Conservation (phyloP, 1,140 invertebrate species). For the Aphis craccivora region DNA sequence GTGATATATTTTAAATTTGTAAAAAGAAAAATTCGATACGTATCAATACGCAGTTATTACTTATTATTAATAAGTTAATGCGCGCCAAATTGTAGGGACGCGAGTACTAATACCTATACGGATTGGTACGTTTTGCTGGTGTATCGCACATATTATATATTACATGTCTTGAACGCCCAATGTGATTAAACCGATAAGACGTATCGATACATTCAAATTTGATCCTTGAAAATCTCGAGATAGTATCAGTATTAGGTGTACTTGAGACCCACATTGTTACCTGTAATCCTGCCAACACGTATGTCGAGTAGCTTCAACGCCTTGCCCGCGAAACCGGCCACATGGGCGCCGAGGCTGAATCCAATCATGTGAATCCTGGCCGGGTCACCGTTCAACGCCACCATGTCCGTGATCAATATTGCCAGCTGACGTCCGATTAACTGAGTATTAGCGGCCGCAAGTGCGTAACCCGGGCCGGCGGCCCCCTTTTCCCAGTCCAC, state of each 20-base stretch:
- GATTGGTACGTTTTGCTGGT: not conserved
- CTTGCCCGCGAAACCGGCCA: slow-evolving; percentile 76
- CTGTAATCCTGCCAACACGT: slow-evolving; percentile 75
- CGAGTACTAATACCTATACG: not conserved
- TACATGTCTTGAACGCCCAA: not conserved
- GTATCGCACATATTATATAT: no score
- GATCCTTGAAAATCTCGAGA: not conserved
- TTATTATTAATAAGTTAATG: no score
- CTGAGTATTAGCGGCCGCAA: slow-evolving; percentile 72
- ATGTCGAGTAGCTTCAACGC: slow-evolving; percentile 68
- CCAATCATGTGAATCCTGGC: slow-evolving; percentile 75
- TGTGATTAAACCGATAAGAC: not conserved
- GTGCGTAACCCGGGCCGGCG: slow-evolving; percentile 67
- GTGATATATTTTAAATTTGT: not conserved
- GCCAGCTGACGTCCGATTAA: slow-evolving; percentile 72
- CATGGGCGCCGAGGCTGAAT: slow-evolving; percentile 80
- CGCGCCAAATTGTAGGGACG: no score
- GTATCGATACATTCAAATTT: not conserved
- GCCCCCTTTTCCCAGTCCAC: slow-evolving; percentile 68
- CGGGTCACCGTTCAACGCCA: slow-evolving; percentile 65
- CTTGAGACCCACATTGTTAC: slow-evolving; percentile 59
- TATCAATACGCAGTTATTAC: no score
- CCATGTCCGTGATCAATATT: slow-evolving; percentile 65
- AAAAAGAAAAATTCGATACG: not conserved
- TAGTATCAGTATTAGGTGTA: not conserved